Base-by-base conservation (phyloP, 1,140 invertebrate genomes). In the Drosophila obscura region DNA sequence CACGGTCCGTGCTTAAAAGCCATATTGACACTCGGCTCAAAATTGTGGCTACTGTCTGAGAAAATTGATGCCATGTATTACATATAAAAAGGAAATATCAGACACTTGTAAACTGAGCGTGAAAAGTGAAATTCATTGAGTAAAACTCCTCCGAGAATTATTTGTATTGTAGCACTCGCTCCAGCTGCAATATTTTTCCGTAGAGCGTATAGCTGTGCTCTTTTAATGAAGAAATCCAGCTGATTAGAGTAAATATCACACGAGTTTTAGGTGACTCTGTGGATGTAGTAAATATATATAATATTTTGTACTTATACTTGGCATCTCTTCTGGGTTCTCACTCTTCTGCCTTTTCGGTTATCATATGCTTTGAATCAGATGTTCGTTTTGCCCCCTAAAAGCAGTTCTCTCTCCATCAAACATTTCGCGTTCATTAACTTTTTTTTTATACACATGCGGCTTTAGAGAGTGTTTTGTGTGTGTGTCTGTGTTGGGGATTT, bases 281-380 rank as follows among this genome's bases (percentile, higher is more conserved):
- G 31, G 31, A 11, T 11, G 3, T 11, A 11, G 31, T 8, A 31
- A 7, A 31, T 8, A 31, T 9, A 11, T 35, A 11, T 35, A 35
- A 39, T 39, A 39, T 55, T 11, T 43, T 26, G 11, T 45, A 3
- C 50, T 26, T 63, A 3, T 71, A 55, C 48, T 61, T 71, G 35
- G 35, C 31, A 6, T 13, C 35, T 39, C 11, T 13, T 7, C 24
- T 66, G 5, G 2, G 6, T 26, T 53, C 46, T 60, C 41, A 48
- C 15, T 39, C 41, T 8, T 56, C 49, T 59, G 22, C 31, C 35
- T 39, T 39, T 39, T 11, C 35, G 35, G 35, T 39, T 75, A 85
- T 78, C 74, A 80, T 58, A 74, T 80, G 63, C 68, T 73, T 75
- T 55, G 56, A 67, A 87, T 87, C 78, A 87, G 75, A 87, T 87